These are phyloP conservation scores for Zootoca vivipara DNA, from an alignment of 2,113 vertebrate genomes.

Conservation along the genomic window DNA sequence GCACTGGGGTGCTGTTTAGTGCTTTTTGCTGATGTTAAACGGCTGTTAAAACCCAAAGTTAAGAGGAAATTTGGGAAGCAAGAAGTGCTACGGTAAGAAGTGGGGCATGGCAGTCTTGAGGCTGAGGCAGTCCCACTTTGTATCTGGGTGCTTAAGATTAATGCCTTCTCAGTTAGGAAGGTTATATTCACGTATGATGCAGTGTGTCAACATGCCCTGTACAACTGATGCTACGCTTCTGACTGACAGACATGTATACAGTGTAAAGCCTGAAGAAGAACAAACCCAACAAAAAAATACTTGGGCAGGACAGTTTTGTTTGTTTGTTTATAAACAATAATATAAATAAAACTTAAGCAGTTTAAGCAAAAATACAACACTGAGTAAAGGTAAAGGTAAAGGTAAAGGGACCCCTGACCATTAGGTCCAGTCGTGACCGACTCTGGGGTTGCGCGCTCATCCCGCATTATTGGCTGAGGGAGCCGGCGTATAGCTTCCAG, in stretches of 20 bases:
- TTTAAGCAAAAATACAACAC: no score
- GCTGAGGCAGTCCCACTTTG: neutral
- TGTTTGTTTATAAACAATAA: no score
- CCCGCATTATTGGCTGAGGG: no score
- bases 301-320: no score
- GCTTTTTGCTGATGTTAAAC: neutral
- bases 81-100: neutral
- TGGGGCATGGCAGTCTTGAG: neutral
- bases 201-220: no score
- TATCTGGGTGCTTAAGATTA: neutral
- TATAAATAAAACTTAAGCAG: no score
- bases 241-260: neutral
- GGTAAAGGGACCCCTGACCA: no score
- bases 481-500: no score
- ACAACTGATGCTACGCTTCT: neutral
- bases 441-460: no score
- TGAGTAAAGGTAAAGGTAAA: no score
- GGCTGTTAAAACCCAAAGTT: neutral
- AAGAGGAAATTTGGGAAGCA: neutral
- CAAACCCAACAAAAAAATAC: neutral
- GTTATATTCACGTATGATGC: neutral
- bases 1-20: neutral
- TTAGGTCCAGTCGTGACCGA: no score
- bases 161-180: neutral
- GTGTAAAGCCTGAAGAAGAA: neutral